A percentile compares a stretch with the other conserved stretches of the same genome.
phyloP scores from a whole-genome alignment of 37 sponge, comb jelly and placozoan genomes.

The Agelas oroides region DNA sequence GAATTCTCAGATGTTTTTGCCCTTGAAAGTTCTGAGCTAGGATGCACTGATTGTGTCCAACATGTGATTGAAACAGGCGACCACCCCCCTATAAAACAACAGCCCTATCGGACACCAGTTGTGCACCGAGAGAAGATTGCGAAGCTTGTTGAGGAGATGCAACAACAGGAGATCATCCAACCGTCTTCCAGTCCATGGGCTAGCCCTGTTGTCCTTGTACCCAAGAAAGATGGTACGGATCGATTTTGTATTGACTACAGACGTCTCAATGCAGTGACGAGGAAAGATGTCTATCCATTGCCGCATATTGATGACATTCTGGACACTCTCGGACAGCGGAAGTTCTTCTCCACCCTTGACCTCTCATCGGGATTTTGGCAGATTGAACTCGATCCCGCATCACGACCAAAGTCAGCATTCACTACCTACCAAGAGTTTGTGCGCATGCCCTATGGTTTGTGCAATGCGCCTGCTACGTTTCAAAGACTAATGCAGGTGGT shows the following conservation, averaged over 20 bases:
- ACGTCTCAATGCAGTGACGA: conserved; percentile 13
- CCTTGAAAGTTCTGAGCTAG: conserved; percentile 27
- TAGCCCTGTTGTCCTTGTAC: conserved; percentile 22
- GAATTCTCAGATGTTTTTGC: conserved; percentile 44
- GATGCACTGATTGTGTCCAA: conserved; percentile 23
- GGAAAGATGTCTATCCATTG: conserved; percentile 55
- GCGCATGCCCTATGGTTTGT: conserved; percentile 41
- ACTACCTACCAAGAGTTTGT: conserved; percentile 47
- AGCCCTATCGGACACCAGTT: conserved; percentile 39
- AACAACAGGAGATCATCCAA: neutral
- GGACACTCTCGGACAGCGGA: conserved; percentile 9
- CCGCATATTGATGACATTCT: conserved; percentile 35
- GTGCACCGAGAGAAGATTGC: conserved; percentile 10
- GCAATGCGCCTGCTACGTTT: conserved; percentile 26
- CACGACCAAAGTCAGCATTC: conserved; percentile 43
- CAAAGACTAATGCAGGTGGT: conserved; percentile 65
- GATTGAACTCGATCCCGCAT: conserved; percentile 26
- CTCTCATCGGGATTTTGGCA: conserved; percentile 47
- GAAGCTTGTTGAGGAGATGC: conserved; percentile 57
- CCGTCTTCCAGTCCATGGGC: conserved; percentile 25
- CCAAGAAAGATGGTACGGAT: conserved; percentile 13
- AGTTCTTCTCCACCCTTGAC: conserved; percentile 49
- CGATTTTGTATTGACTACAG: conserved; percentile 34
- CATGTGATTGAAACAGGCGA: conserved; percentile 56
- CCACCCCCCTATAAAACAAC: conserved; percentile 51